Evolutionary conservation across 2,797 vertebrate genomes (phyloP), one percentile per base, ranked within the genome.

Genomic region (Avahi laniger): DNA sequence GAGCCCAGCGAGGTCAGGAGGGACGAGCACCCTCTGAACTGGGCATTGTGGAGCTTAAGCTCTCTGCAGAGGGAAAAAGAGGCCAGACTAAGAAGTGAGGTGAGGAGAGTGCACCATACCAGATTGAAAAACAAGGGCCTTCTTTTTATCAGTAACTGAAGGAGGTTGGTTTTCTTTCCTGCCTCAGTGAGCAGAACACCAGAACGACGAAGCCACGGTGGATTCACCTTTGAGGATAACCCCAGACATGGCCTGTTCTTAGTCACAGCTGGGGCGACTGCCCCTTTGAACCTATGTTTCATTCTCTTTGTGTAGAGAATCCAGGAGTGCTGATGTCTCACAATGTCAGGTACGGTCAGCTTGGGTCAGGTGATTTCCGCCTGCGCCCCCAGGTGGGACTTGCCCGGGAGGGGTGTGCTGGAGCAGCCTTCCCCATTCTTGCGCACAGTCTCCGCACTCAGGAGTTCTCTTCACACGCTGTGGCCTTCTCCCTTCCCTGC

Each of bases 261-360:
- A 14, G 28, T 63, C 26, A 14, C 17, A 9, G 0, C 41, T 50
- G 3, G 26, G 20, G 1, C 48, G 3, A 1, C 6, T n/a, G 15
- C 15, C 30, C 43, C 20, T 17, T 22, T 38, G 18, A 0, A 0
- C 38, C 20, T 22, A 7, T 46, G 65, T 73, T 54, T 26, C 46
- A 24, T 65, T 61, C 57, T 65, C 8, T 48, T 22, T 9, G 1
- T 13, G 15, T 63, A 4, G 15, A 26, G 63, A 17, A 22, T 33
- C 4, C 4, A 9, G 46, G 54, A 26, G n/a, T 43, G n/a, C 33
- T 18, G 38, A 78, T n/a, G 43, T 1, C 28, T 33, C 12, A 5
- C 17, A 11, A 6, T 30, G 28, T 33, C 61, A 5, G 17, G 38
- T 0, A 0, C 0, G 22, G 46, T 26, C 52, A 79, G 13, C 26